Evolutionary conservation across 1,140 invertebrate species (phyloP).

Genomic region (Dendroctonus valens): DNA sequence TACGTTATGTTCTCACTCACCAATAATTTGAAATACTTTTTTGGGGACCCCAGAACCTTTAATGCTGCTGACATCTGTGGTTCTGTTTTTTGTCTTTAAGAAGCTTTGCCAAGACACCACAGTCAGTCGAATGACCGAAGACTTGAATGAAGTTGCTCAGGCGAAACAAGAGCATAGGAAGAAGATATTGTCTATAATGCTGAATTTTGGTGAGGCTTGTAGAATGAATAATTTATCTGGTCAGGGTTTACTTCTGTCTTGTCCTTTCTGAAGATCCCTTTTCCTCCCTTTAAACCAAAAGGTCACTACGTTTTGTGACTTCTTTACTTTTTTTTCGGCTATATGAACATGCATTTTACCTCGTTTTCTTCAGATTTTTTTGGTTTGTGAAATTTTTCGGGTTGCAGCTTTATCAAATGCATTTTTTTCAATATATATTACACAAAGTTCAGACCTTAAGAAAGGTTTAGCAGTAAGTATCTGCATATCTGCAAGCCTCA

Average conservation of each 20-base stretch:
- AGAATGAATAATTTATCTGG: neutral
- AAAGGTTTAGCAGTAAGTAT: too few relatives aligned
- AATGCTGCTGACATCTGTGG: constrained; percentile 13
- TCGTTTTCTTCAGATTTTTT: too few relatives aligned
- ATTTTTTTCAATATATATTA: too few relatives aligned
- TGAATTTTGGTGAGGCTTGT: constrained; percentile 4
- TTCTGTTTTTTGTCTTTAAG: constrained; percentile 6
- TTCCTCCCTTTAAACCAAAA: neutral
- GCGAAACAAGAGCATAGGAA: constrained; percentile 2
- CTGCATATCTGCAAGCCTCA: too few relatives aligned
- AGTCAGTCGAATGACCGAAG: neutral
- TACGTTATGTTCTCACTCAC: too few relatives aligned
- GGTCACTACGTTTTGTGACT: too few relatives aligned
- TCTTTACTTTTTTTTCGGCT: too few relatives aligned
- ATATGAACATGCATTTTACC: too few relatives aligned
- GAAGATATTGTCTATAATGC: neutral
- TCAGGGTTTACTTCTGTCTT: neutral
- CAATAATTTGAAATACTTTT: too few relatives aligned
- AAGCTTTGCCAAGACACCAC: constrained; percentile 4
- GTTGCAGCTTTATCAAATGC: too few relatives aligned
- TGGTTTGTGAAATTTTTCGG: too few relatives aligned
- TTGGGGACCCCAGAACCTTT: constrained; percentile 2
- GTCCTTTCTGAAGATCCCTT: neutral
- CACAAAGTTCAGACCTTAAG: too few relatives aligned
- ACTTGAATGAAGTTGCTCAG: neutral